Evolutionary conservation across 1,140 invertebrate genomes (phyloP).

Genomic region (Paraescarpia echinospica): DNA sequence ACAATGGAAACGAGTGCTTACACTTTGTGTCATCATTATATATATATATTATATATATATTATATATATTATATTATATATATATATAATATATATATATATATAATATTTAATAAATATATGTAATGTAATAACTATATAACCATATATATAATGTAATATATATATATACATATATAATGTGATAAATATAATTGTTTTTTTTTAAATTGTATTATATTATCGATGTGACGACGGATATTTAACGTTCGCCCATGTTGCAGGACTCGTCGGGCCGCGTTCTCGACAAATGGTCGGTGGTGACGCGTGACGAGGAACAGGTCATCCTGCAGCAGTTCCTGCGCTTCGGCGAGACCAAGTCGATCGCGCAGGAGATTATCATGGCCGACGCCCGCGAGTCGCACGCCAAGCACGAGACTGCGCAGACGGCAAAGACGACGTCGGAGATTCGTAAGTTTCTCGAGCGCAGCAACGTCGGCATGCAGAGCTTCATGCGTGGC

Average conservation of each 20-base stretch:
- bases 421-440: slow-evolving; percentile 48
- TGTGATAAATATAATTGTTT: too few relatives aligned
- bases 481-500: slow-evolving; percentile 47
- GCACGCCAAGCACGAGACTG: neutral
- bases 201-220: too few relatives aligned
- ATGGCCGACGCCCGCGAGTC: slow-evolving; percentile 62
- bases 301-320: slow-evolving; percentile 80
- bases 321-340: slow-evolving; percentile 84
- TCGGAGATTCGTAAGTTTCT: slow-evolving; percentile 66
- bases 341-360: slow-evolving; percentile 79
- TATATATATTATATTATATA: too few relatives aligned
- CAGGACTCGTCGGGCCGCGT: slow-evolving; percentile 68
- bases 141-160: too few relatives aligned
- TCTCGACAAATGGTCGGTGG: slow-evolving; percentile 80
- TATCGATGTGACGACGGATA: too few relatives aligned
- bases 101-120: too few relatives aligned
- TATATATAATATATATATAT: too few relatives aligned
- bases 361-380: slow-evolving; percentile 78
- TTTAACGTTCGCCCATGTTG: slow-evolving; percentile 13
- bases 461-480: slow-evolving; percentile 57
- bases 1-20: too few relatives aligned
- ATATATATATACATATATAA: too few relatives aligned
- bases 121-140: too few relatives aligned
- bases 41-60: too few relatives aligned
- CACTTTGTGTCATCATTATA: too few relatives aligned